These are phyloP conservation scores for Oxyura jamaicensis DNA, from an alignment of 2,113 vertebrate genomes.

Conservation along the genomic window DNA sequence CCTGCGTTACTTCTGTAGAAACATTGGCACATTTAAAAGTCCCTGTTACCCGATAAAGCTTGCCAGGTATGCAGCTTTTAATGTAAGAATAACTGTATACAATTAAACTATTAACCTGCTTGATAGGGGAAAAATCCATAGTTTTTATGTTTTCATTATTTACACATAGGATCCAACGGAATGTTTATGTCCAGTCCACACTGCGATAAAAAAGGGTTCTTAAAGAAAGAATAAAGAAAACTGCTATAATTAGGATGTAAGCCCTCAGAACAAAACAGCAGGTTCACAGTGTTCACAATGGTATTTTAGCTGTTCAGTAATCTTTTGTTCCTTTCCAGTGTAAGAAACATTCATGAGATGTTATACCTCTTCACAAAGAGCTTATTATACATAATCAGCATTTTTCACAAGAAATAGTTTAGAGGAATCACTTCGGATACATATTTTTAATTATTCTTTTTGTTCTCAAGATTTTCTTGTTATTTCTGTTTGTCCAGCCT, in stretches of 20 bases:
- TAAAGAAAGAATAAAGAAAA: conserved; percentile 69
- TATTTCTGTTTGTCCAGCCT: background rate
- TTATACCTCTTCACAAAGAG: conserved; percentile 26
- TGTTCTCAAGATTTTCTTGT: background rate
- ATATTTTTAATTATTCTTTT: conserved; percentile 11
- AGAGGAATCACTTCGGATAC: background rate
- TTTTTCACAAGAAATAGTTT: background rate
- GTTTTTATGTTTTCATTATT: conserved; percentile 77
- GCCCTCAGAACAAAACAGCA: conserved; percentile 30
- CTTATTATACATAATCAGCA: conserved; percentile 11
- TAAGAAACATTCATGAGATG: background rate
- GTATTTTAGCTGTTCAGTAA: conserved; percentile 60
- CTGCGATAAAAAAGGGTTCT: conserved; percentile 55
- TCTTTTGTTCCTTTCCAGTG: conserved; percentile 63
- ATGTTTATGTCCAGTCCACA: conserved; percentile 58
- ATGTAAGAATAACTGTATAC: conserved; percentile 92
- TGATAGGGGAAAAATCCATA: conserved; percentile 74
- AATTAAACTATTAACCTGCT: conserved; percentile 95
- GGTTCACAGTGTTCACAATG: conserved; percentile 54
- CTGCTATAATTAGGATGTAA: conserved; percentile 62
- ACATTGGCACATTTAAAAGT: conserved; percentile 97
- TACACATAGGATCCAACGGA: conserved; percentile 65
- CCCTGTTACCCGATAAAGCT: conserved; percentile 90
- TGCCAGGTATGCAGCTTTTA: conserved; percentile 92
- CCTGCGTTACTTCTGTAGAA: conserved; percentile 95